Percentiles rank a stretch among this genome's conserved stretches.
These are phyloP conservation scores for Drosophila buzzatii DNA, from an alignment of 2,888 invertebrate species.

Conservation along the genomic window DNA sequence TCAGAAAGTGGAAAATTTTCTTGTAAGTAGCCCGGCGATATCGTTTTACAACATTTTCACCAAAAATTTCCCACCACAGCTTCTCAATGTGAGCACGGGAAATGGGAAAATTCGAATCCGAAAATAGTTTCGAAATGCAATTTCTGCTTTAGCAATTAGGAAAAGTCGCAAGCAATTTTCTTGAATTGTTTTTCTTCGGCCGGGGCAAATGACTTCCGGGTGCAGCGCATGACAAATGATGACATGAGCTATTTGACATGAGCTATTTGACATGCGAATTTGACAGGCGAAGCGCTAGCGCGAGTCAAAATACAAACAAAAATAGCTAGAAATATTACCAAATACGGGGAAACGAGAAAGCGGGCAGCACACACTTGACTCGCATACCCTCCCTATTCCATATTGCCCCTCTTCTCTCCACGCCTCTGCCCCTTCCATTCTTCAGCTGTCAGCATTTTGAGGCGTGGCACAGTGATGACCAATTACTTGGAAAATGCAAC, in stretches of 20 bases:
- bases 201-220: slow-evolving; percentile 59
- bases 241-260: slow-evolving; percentile 36
- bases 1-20: neutral
- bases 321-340: slow-evolving; percentile 20
- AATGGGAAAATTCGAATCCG: neutral
- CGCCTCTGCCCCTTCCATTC: neutral
- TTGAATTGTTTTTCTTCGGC: slow-evolving; percentile 6
- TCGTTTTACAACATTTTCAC: slow-evolving; percentile 19
- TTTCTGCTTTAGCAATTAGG: slow-evolving; percentile 26
- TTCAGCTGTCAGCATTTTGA: slow-evolving; percentile 55
- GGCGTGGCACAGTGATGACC: slow-evolving; percentile 66
- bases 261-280: slow-evolving; percentile 24
- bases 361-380: neutral
- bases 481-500: slow-evolving; percentile 79
- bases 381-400: neutral
- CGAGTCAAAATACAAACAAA: slow-evolving; percentile 53
- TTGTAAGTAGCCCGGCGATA: slow-evolving; percentile 12
- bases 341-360: slow-evolving; percentile 36
- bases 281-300: slow-evolving; percentile 44
- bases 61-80: slow-evolving; percentile 20
- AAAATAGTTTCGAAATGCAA: slow-evolving; percentile 34
- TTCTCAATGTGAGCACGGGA: neutral
- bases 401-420: no score
- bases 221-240: slow-evolving; percentile 46
- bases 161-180: slow-evolving; percentile 33